Conservation (phyloP, 2,888 invertebrate species). For the Folsomia manolachei region DNA sequence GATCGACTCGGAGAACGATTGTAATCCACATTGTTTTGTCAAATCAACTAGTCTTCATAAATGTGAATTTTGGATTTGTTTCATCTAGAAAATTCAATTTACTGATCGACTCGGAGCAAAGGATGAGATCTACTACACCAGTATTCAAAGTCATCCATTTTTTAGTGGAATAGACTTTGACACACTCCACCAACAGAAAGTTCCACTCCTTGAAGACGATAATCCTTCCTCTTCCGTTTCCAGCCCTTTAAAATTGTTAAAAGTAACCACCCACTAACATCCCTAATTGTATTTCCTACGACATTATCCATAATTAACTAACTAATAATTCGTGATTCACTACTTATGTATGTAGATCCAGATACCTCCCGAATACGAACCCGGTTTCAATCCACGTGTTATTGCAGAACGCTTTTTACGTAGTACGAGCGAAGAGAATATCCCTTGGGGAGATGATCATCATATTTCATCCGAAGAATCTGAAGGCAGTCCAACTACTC, state of each 20-base stretch:
- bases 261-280: not conserved
- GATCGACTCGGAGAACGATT: conserved; percentile 83
- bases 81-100: conserved; percentile 66
- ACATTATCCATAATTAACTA: too few relatives aligned
- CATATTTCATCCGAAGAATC: conserved; percentile 37
- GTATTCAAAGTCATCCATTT: conserved; percentile 81
- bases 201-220: conserved; percentile 56
- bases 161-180: conserved; percentile 82
- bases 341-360: not conserved
- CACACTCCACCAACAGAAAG: conserved; percentile 73
- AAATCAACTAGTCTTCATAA: not conserved
- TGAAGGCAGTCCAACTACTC: conserved; percentile 35
- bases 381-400: conserved; percentile 43
- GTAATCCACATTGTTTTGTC: too few relatives aligned
- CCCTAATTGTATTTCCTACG: too few relatives aligned
- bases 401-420: conserved; percentile 41
- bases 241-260: not conserved
- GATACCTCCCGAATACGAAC: conserved; percentile 31
- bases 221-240: not conserved
- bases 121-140: conserved; percentile 72
- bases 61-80: conserved; percentile 8
- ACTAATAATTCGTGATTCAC: not conserved
- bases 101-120: conserved; percentile 75
- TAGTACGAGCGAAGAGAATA: conserved; percentile 28
- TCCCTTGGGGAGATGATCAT: conserved; percentile 9